Evolutionary conservation across 2,797 vertebrate genomes (phyloP).

Genomic region (Amblyopsis hoosieri): DNA sequence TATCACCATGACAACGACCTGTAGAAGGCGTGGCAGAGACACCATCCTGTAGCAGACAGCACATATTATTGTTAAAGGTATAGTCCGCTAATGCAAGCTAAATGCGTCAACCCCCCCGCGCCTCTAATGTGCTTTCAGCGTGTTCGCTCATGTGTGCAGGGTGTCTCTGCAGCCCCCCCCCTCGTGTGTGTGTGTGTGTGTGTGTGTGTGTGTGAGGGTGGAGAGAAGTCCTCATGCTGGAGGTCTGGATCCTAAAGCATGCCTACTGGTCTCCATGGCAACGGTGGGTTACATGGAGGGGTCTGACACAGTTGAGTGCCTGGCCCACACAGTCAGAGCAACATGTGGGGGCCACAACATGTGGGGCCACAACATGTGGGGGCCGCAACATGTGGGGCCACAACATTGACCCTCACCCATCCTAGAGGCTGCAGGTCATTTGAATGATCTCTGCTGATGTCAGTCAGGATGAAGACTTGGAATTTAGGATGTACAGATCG

Average conservation of each 20-base stretch:
- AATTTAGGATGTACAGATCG: too few species aligned
- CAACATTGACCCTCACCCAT: not conserved
- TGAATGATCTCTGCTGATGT: too few species aligned
- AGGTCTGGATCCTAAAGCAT: conserved; percentile 18
- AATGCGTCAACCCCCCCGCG: conserved; percentile 54
- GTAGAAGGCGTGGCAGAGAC: too few species aligned
- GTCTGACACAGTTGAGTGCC: conserved; percentile 21
- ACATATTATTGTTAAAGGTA: conserved; percentile 51
- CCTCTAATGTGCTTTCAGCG: conserved; percentile 81
- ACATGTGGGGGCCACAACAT: too few species aligned
- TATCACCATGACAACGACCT: too few species aligned
- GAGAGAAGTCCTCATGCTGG: too few species aligned
- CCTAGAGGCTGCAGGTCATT: too few species aligned
- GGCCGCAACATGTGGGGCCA: not conserved
- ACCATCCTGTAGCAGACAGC: not conserved
- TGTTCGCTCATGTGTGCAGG: conserved; percentile 81
- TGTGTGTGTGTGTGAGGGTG: too few species aligned
- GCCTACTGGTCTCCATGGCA: conserved; percentile 23
- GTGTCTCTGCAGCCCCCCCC: conserved; percentile 70
- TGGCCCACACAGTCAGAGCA: conserved; percentile 4
- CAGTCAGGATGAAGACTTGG: too few species aligned
- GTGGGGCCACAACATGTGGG: too few species aligned
- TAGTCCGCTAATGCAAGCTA: conserved; percentile 44
- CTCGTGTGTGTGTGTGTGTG: conserved; percentile 10
- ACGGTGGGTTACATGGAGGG: conserved; percentile 26